Evolutionary conservation across 2,888 invertebrate species (phyloP).

Genomic region (Sturmia bella): DNA sequence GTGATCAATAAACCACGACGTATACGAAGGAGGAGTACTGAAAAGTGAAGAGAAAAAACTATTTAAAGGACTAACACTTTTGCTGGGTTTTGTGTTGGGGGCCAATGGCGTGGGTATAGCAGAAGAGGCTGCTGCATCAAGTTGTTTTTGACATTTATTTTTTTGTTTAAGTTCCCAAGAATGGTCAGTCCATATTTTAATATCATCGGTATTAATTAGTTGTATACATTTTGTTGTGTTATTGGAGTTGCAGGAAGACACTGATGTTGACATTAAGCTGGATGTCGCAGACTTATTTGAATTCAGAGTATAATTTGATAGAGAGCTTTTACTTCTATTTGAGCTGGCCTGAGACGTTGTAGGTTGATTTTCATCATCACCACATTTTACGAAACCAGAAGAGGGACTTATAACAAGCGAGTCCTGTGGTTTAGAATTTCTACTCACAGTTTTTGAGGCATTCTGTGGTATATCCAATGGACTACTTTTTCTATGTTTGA

Average conservation of each 20-base stretch:
- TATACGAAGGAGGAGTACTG: slow-evolving; percentile 76
- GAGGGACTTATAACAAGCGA: slow-evolving; percentile 33
- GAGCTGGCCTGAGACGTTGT: slow-evolving; percentile 66
- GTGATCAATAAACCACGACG: slow-evolving; percentile 74
- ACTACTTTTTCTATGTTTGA: slow-evolving; percentile 72
- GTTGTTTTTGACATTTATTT: slow-evolving; percentile 38
- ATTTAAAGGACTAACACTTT: slow-evolving; percentile 75
- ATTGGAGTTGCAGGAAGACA: slow-evolving; percentile 57
- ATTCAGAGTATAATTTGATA: slow-evolving; percentile 67
- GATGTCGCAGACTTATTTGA: slow-evolving; percentile 70
- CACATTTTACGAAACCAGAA: slow-evolving; percentile 47
- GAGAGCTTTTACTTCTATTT: slow-evolving; percentile 55
- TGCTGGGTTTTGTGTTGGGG: slow-evolving; percentile 59
- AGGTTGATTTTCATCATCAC: slow-evolving; percentile 64
- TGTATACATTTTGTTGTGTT: slow-evolving; percentile 73
- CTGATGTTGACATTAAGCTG: slow-evolving; percentile 60
- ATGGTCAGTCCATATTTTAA: slow-evolving; percentile 81
- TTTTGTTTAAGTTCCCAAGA: slow-evolving; percentile 66
- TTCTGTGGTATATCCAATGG: slow-evolving; percentile 36
- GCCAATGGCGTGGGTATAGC: slow-evolving; percentile 44
- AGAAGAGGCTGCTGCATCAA: slow-evolving; percentile 46
- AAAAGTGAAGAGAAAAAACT: slow-evolving; percentile 77
- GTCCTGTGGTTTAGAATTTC: not conserved
- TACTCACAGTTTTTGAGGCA: not conserved
- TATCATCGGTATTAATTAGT: slow-evolving; percentile 81